Conservation (phyloP, 2,113 vertebrate species). For the Opisthocomus hoazin region DNA sequence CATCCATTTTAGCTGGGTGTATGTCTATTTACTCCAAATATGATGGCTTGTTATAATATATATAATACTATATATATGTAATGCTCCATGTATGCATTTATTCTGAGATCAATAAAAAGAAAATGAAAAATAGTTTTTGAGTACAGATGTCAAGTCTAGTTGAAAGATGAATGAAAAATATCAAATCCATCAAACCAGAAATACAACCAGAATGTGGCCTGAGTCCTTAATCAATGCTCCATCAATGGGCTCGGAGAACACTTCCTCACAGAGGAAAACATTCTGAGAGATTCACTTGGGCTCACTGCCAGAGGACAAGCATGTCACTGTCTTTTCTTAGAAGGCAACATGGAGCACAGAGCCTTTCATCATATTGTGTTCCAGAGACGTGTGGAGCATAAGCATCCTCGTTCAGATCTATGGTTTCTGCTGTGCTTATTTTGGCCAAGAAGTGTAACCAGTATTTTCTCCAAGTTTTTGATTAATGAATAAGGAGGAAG, state of each 20-base stretch:
- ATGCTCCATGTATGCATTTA: background rate
- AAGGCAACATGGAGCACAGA: background rate
- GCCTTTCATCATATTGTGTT: background rate
- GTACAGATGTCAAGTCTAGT: background rate
- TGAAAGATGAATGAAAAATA: background rate
- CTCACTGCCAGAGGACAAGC: background rate
- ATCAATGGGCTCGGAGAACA: background rate
- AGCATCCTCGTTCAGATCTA: background rate
- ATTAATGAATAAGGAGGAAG: background rate
- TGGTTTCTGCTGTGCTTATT: background rate
- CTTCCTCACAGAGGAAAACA: background rate
- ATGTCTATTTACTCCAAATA: background rate
- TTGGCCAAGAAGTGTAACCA: background rate
- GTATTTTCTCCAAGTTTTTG: background rate
- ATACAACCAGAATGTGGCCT: background rate
- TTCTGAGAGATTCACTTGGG: background rate
- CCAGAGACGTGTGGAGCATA: background rate
- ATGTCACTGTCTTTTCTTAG: too few species aligned
- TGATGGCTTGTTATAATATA: background rate
- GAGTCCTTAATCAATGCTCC: background rate
- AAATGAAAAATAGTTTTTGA: background rate
- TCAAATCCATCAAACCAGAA: background rate
- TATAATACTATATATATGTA: too few species aligned
- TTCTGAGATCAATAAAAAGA: background rate
- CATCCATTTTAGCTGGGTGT: background rate